Evolutionary conservation across 2,888 invertebrate genomes (phyloP).

Genomic region (Sturmia bella): DNA sequence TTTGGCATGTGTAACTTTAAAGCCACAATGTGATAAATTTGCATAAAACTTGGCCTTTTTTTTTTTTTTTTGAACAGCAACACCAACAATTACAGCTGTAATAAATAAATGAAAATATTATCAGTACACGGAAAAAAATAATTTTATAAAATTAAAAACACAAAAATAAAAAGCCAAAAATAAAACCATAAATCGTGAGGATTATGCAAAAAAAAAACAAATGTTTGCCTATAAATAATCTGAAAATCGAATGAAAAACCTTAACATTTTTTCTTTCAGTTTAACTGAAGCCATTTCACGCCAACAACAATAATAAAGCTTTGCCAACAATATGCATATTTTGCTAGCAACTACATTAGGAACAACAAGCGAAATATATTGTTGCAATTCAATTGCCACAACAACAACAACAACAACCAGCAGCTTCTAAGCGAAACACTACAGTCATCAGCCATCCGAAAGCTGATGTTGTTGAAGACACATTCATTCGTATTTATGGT

Average conservation of each 20-base stretch:
- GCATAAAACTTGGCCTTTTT: constrained; percentile 26
- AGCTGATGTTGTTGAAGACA: constrained; percentile 20
- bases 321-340: constrained; percentile 38
- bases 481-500: constrained; percentile 30
- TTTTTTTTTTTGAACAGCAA: constrained; percentile 25
- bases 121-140: not conserved
- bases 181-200: too few species aligned
- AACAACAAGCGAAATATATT: constrained; percentile 15
- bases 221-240: too few species aligned
- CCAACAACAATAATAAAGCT: constrained; percentile 22
- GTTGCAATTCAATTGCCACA: constrained; percentile 8
- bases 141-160: not conserved
- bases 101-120: constrained; percentile 20
- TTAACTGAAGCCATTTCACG: not conserved
- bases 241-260: too few species aligned
- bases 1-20: constrained; percentile 23
- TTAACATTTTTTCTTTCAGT: constrained; percentile 3
- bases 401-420: not conserved
- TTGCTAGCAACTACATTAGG: constrained; percentile 15
- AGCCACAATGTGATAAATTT: constrained; percentile 63
- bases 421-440: constrained; percentile 28
- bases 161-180: too few species aligned
- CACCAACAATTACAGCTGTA: constrained; percentile 36
- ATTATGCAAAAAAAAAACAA: too few species aligned
- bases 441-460: constrained; percentile 30